Percentiles rank a stretch among this genome's conserved stretches.
These are phyloP conservation scores for Scotopteryx bipunctaria DNA, from an alignment of 2,888 invertebrate genomes.

Conservation along the genomic window DNA sequence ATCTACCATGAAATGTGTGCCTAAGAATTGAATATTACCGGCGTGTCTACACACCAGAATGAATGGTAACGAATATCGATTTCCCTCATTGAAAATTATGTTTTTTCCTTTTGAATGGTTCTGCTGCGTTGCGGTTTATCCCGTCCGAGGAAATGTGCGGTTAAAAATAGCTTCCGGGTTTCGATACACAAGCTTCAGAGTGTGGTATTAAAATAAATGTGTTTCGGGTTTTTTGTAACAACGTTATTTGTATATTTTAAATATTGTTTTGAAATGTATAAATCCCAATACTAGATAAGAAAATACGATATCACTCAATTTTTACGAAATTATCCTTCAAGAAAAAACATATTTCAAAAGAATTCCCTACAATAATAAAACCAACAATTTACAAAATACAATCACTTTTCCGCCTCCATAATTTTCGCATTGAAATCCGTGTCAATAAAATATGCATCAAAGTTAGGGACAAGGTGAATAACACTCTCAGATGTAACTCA, in stretches of 20 bases:
- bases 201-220: not conserved
- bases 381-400: slow-evolving; percentile 36
- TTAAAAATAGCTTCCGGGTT: slow-evolving; percentile 7
- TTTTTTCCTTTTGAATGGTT: slow-evolving; percentile 20
- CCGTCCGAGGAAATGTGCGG: slow-evolving; percentile 2
- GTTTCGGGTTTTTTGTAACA: no score
- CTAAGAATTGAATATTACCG: slow-evolving; percentile 74
- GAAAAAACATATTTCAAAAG: no score
- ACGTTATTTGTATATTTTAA: no score
- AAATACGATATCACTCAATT: no score
- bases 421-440: slow-evolving; percentile 47
- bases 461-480: slow-evolving; percentile 64
- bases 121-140: slow-evolving; percentile 13
- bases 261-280: no score
- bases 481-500: slow-evolving; percentile 71
- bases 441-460: slow-evolving; percentile 59
- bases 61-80: slow-evolving; percentile 60
- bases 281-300: no score
- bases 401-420: slow-evolving; percentile 36
- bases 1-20: slow-evolving; percentile 79
- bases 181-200: not conserved
- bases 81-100: slow-evolving; percentile 31
- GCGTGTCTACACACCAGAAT: slow-evolving; percentile 58
- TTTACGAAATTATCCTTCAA: no score
- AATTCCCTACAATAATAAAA: slow-evolving; percentile 10